A percentile compares a stretch with the other conserved stretches of the same genome.
Evolutionary conservation across 64 coral and sea anemone species (phyloP).

Genomic region (Porites australiensis): DNA sequence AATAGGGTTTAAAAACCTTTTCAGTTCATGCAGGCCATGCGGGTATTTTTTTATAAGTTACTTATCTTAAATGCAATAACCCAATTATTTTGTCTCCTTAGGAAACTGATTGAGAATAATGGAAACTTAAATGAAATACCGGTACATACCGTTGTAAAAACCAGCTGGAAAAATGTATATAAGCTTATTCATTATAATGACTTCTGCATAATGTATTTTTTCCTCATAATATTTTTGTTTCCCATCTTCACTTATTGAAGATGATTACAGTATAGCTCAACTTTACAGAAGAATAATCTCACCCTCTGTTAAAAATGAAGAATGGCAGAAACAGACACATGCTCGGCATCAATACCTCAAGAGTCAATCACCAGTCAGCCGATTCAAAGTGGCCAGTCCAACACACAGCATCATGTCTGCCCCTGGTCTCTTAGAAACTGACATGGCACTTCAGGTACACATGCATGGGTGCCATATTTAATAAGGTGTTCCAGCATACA

Average conservation of each 20-base stretch:
- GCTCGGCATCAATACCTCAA: conserved; percentile 34
- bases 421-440: conserved; percentile 9
- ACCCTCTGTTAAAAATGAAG: conserved; percentile 69
- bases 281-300: conserved; percentile 65
- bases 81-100: too few species aligned
- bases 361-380: conserved; percentile 51
- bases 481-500: too few species aligned
- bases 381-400: conserved; percentile 20
- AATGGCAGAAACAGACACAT: conserved; percentile 54
- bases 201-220: background rate
- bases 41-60: too few species aligned
- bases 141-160: too few species aligned
- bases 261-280: conserved; percentile 21
- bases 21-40: too few species aligned
- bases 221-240: background rate
- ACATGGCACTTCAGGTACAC: conserved; percentile 21
- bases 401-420: conserved; percentile 13
- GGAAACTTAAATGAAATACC: too few species aligned
- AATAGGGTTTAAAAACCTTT: too few species aligned
- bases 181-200: too few species aligned
- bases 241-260: background rate
- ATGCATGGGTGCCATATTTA: background rate
- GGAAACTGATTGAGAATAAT: too few species aligned
- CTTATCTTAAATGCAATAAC: too few species aligned
- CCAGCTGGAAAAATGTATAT: too few species aligned